A percentile compares a stretch with the other conserved stretches of the same genome.
phyloP scores from a whole-genome alignment of 2,888 invertebrate genomes.

The Branchipolynoe longqiensis region DNA sequence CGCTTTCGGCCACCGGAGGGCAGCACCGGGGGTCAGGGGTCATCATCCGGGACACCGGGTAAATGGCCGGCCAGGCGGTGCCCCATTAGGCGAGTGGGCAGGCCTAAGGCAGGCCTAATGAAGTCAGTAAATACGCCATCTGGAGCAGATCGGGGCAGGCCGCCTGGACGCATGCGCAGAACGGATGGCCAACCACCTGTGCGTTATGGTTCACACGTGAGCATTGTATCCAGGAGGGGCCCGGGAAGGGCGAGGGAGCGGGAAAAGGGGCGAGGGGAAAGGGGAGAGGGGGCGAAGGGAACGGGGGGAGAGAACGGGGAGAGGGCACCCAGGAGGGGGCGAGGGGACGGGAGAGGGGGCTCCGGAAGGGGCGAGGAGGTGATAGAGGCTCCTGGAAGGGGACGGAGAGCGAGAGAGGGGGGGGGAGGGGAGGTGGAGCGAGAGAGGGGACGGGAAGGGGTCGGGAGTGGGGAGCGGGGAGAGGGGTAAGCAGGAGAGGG shows the following conservation, averaged over 20 bases:
- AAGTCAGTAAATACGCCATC: constrained; percentile 33
- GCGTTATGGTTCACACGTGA: constrained; percentile 50
- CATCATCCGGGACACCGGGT: constrained; percentile 7
- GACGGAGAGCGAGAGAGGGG: not conserved
- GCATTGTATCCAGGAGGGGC: too few relatives aligned
- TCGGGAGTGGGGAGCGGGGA: too few relatives aligned
- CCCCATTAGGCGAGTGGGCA: not conserved
- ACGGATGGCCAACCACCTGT: constrained; percentile 42
- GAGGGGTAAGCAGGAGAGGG: too few relatives aligned
- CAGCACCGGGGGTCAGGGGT: constrained; percentile 2
- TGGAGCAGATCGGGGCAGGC: constrained; percentile 8
- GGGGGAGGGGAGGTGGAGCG: not conserved
- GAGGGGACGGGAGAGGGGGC: too few relatives aligned
- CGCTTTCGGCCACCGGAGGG: constrained; percentile 15
- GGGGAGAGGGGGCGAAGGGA: too few relatives aligned
- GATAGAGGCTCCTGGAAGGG: not conserved
- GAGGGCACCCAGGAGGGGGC: too few relatives aligned
- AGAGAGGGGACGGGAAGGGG: too few relatives aligned
- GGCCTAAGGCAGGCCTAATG: constrained; percentile 6
- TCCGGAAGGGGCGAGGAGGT: too few relatives aligned
- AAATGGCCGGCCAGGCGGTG: not conserved
- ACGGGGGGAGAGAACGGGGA: too few relatives aligned
- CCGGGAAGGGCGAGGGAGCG: too few relatives aligned
- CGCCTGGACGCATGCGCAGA: not conserved
- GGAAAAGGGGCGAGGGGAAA: not conserved